Evolutionary conservation across 2,888 invertebrate genomes (phyloP).

Genomic region (Aspidiotus rigidus): DNA sequence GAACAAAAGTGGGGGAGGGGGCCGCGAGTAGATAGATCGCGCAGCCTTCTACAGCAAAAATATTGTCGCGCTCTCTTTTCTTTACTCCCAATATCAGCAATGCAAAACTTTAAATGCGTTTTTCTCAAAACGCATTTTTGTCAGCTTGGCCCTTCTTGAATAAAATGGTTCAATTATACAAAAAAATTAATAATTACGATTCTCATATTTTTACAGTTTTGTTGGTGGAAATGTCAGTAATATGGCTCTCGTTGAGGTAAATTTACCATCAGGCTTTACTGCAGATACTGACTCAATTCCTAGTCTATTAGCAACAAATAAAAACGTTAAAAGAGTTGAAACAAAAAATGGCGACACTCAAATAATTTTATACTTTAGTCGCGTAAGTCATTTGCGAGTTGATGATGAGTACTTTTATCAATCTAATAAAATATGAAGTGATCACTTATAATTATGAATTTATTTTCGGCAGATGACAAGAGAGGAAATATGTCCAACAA

Average conservation of each 20-base stretch:
- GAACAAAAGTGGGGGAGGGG: too few species aligned
- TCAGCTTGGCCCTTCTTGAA: too few species aligned
- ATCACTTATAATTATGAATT: too few species aligned
- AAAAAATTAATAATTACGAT: too few species aligned
- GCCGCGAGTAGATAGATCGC: too few species aligned
- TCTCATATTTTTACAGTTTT: too few species aligned
- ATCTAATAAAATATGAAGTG: background rate
- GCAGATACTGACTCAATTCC: conserved; percentile 67
- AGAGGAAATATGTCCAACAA: conserved; percentile 68
- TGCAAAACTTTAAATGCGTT: too few species aligned
- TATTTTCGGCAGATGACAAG: conserved; percentile 44
- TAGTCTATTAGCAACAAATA: conserved; percentile 50
- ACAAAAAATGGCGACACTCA: conserved; percentile 56
- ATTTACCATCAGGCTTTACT: conserved; percentile 82
- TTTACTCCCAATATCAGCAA: too few species aligned
- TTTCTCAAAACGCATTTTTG: too few species aligned
- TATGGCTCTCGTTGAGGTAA: conserved; percentile 83
- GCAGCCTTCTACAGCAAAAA: too few species aligned
- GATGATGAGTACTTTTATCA: background rate
- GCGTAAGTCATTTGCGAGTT: conserved; percentile 44
- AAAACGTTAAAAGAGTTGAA: conserved; percentile 56
- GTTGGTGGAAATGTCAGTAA: conserved; percentile 57
- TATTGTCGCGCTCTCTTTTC: too few species aligned
- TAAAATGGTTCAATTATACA: too few species aligned
- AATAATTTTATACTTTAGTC: conserved; percentile 64